Percentiles rank a stretch among this genome's conserved stretches.
Evolutionary conservation across 2,113 vertebrate genomes (phyloP).

Genomic region (Hemibagrus wyckioides): DNA sequence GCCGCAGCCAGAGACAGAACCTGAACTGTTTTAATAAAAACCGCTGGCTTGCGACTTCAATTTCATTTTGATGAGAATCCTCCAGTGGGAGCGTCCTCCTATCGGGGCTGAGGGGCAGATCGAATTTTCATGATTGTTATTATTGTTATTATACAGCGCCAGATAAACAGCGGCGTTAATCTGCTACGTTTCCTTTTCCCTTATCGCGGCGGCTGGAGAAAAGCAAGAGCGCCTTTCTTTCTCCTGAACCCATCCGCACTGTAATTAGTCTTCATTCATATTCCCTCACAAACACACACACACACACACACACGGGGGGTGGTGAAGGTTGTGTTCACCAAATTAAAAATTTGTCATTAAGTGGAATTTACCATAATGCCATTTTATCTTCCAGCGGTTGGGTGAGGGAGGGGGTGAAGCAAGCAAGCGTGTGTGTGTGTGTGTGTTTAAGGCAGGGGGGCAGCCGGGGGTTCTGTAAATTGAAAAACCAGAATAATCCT

Average conservation of each 20-base stretch:
- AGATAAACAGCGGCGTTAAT: slow-evolving; percentile 94
- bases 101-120: slow-evolving; percentile 88
- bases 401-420: slow-evolving; percentile 70
- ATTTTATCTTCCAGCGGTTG: slow-evolving; percentile 98
- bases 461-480: slow-evolving; percentile 48
- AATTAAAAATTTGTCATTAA: slow-evolving; percentile 99
- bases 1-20: slow-evolving; percentile 45
- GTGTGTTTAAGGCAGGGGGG: slow-evolving; percentile 49
- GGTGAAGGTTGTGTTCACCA: slow-evolving; percentile 91
- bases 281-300: slow-evolving; percentile 35
- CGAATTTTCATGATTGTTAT: slow-evolving; percentile 82
- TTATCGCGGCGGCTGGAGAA: slow-evolving; percentile 71
- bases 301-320: slow-evolving; percentile 58
- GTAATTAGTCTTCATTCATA: slow-evolving; percentile 91
- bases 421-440: slow-evolving; percentile 40
- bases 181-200: slow-evolving; percentile 85
- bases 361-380: slow-evolving; percentile 99
- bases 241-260: slow-evolving; percentile 87
- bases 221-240: slow-evolving; percentile 37
- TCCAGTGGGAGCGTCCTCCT: slow-evolving; percentile 88
- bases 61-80: slow-evolving; percentile 96
- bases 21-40: slow-evolving; percentile 96
- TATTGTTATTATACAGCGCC: slow-evolving; percentile 75
- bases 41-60: slow-evolving; percentile 97
- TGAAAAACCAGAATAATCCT: slow-evolving; percentile 59